phyloP scores from a whole-genome alignment of 2,113 vertebrate genomes.

The Okapia johnstoni region DNA sequence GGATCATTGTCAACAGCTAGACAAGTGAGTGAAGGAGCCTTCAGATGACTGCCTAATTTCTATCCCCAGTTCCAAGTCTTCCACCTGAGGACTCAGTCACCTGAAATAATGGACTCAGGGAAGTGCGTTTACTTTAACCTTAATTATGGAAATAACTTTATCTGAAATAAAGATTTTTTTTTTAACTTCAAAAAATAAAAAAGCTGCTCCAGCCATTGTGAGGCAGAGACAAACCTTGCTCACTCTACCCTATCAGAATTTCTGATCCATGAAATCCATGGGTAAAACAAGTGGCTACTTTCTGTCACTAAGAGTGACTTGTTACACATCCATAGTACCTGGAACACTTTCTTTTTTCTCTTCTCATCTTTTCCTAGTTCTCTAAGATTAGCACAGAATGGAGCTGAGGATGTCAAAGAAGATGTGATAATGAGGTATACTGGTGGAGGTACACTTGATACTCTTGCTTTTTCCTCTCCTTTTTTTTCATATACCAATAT shows the following conservation, averaged over 20 bases:
- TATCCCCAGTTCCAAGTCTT: background rate
- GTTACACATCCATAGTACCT: background rate
- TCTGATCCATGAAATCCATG: background rate
- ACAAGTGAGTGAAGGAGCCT: background rate
- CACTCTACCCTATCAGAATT: background rate
- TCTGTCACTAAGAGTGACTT: background rate
- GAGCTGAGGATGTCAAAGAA: background rate
- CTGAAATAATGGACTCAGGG: background rate
- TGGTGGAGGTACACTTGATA: background rate
- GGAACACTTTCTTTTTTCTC: background rate
- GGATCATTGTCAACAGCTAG: background rate
- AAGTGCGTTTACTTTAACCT: background rate
- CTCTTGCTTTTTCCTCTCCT: background rate
- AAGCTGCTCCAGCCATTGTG: background rate
- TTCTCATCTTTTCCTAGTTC: background rate
- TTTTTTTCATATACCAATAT: background rate
- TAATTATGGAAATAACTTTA: background rate
- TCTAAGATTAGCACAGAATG: background rate
- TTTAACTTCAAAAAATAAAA: background rate
- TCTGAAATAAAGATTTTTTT: background rate
- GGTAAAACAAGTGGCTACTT: background rate
- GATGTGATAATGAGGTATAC: background rate
- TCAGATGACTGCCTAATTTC: background rate
- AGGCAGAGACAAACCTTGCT: background rate
- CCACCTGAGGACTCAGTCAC: background rate